Percentiles rank a stretch among this genome's conserved stretches.
phyloP scores from a whole-genome alignment of 2,113 vertebrate genomes.

The Misgurnus mizolepis region DNA sequence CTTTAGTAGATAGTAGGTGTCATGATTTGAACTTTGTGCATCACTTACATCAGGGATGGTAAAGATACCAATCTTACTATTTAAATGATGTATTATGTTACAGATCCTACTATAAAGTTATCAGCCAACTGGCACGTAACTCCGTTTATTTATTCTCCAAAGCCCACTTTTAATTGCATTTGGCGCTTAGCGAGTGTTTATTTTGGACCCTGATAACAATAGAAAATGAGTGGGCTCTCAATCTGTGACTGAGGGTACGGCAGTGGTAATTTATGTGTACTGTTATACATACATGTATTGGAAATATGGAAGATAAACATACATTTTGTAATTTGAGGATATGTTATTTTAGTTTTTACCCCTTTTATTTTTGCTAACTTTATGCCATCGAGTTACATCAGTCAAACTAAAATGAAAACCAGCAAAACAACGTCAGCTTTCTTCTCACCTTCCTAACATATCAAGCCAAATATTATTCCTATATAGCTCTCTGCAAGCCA shows the following conservation, averaged over 20 bases:
- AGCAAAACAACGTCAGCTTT: slow-evolving; percentile 18
- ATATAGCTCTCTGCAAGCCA: neutral
- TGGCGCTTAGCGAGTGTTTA: neutral
- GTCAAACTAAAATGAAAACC: neutral
- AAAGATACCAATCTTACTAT: neutral
- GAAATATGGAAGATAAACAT: too few relatives aligned
- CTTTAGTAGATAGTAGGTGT: neutral
- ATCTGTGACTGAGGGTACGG: neutral
- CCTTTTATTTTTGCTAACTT: neutral
- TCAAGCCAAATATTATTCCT: slow-evolving; percentile 39
- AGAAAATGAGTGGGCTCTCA: neutral
- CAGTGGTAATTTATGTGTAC: neutral
- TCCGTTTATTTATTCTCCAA: neutral
- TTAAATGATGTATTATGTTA: neutral
- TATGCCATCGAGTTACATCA: neutral
- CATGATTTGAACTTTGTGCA: neutral
- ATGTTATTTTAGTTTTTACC: neutral
- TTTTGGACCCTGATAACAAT: slow-evolving; percentile 35
- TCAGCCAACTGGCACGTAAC: neutral
- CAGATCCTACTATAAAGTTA: neutral
- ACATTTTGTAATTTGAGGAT: too few relatives aligned
- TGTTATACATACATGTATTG: too few relatives aligned
- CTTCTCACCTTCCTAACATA: slow-evolving; percentile 23
- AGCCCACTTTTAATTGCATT: slow-evolving; percentile 13
- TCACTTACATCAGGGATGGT: neutral